Conservation (phyloP, 92 coral and sea anemone species). For the Actinostola sp. region DNA sequence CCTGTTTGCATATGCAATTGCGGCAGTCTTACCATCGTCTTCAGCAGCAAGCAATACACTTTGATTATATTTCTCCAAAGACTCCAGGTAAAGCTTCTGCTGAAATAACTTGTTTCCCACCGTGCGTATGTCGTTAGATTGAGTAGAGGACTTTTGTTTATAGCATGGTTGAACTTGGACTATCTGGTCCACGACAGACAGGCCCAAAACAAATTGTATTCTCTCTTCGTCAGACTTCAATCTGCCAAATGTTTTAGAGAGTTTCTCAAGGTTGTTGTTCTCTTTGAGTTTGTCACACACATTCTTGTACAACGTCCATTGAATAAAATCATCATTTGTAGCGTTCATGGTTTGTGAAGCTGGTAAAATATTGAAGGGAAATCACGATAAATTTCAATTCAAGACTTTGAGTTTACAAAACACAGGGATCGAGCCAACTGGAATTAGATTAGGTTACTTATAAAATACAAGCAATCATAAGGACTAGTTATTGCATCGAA, state of each 20-base stretch:
- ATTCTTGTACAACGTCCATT: constrained; percentile 9
- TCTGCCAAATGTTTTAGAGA: constrained; percentile 73
- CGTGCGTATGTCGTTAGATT: constrained; percentile 61
- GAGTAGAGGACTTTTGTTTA: constrained; percentile 58
- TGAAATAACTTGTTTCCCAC: constrained; percentile 84
- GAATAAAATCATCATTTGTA: constrained; percentile 15
- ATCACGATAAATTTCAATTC: neutral
- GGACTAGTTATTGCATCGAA: too few species aligned
- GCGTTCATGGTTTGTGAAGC: neutral
- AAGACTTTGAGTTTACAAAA: too few species aligned
- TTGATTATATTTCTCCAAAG: constrained; percentile 68
- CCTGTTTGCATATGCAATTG: constrained; percentile 91
- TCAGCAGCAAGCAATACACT: constrained; percentile 73
- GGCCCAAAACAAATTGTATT: constrained; percentile 62
- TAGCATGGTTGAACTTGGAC: constrained; percentile 53
- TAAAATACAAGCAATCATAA: too few species aligned
- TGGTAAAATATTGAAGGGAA: neutral
- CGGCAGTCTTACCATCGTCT: constrained; percentile 50
- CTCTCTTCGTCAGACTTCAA: constrained; percentile 75
- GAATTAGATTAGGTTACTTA: too few species aligned
- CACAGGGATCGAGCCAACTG: too few species aligned
- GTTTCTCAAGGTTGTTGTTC: constrained; percentile 46
- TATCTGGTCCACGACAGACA: constrained; percentile 63
- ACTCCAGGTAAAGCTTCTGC: constrained; percentile 51
- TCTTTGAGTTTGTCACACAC: constrained; percentile 48